Evolutionary conservation across 2,888 invertebrate genomes (phyloP), one percentile per base, ranked within the genome.

Genomic region (Parnassius orleans): DNA sequence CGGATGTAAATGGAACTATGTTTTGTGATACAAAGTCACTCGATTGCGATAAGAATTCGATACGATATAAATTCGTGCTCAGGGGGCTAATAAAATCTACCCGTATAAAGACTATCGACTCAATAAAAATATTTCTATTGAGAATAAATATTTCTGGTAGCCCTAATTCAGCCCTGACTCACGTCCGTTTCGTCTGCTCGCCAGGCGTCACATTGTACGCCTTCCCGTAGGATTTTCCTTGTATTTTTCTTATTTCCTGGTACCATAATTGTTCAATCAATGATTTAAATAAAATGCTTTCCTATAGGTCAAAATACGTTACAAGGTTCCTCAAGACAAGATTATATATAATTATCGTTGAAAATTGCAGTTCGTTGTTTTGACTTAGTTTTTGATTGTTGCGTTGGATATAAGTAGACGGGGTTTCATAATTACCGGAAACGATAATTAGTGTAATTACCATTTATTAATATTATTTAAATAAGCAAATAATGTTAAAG

Each of bases 191-290:
- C 24, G 41, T 43, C 14, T n/a, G 44, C 55, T 51, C 24, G 55
- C 42, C 33, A 44, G 50, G 55, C 53, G 59, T 56, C 55, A 56
- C 56, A 19, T 33, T 54, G 47, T 14, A 41, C 41, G 50, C 53
- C 63, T 53, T 69, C 70, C 69, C 72, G 64, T 67, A 78, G 75
- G 74, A 74, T 79, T 80, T 80, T 81, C 81, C 80, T 81, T 67
- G 70, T 75, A 61, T 69, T 69, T 77, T 77, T 79, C 79, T 77
- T 70, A 62, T 74, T 78, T 80, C 79, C 79, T 76, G 68, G 72
- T 80, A 75, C 60, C 64, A 68, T 60, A 15, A 50, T 60, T 12
- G 48, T 61, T 46, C 56, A 19, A 42, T 57, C 56, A 15, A 19
- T 57, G 57, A 10, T 33, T 24, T 43, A 41, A 33, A 10, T 15